Conservation (phyloP, 2,888 invertebrate genomes). For the Aspidiotus rigidus region DNA sequence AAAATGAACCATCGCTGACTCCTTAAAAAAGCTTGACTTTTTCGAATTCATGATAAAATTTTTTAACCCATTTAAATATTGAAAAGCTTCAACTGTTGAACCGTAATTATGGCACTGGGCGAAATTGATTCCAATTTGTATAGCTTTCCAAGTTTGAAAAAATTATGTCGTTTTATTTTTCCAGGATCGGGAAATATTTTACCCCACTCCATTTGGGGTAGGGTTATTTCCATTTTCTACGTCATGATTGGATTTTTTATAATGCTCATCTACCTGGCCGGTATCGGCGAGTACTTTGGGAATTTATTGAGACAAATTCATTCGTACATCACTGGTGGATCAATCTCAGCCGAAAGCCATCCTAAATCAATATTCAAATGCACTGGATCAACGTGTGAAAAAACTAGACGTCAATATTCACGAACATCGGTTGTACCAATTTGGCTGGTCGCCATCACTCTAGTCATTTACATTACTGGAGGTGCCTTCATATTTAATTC, state of each 20-base stretch:
- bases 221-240: slow-evolving; percentile 71
- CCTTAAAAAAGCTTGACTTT: no score
- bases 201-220: slow-evolving; percentile 69
- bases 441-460: slow-evolving; percentile 72
- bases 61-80: no score
- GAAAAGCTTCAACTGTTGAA: no score
- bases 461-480: slow-evolving; percentile 63
- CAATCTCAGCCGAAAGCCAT: neutral
- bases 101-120: no score
- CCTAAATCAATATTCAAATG: slow-evolving; percentile 12
- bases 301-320: slow-evolving; percentile 64
- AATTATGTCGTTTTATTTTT: no score
- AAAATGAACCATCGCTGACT: no score
- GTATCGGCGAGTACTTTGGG: slow-evolving; percentile 77
- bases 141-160: no score
- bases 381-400: slow-evolving; percentile 9
- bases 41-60: no score
- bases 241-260: slow-evolving; percentile 79
- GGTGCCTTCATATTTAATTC: slow-evolving; percentile 83
- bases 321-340: slow-evolving; percentile 45
- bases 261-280: slow-evolving; percentile 77
- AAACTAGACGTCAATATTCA: slow-evolving; percentile 1
- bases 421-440: slow-evolving; percentile 63
- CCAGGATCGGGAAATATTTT: slow-evolving; percentile 75
- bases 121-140: no score